A percentile compares a stretch with the other conserved stretches of the same genome.
phyloP scores from a whole-genome alignment of 2,888 invertebrate genomes.

The Sphaerophoria rueppellii region DNA sequence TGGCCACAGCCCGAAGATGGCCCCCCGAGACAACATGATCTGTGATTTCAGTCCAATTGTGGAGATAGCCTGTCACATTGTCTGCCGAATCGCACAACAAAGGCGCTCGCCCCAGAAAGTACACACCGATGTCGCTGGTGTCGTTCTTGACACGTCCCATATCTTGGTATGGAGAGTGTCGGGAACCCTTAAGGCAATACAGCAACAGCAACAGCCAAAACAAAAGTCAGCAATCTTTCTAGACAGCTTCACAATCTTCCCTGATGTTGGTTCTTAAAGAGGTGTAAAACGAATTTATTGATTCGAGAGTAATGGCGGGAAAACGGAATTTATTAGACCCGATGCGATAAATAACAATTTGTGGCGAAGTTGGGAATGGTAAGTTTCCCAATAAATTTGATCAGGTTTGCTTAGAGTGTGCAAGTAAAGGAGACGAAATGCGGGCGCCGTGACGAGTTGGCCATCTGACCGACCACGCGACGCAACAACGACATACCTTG shows the following conservation, averaged over 20 bases:
- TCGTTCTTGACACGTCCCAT: slow-evolving; percentile 65
- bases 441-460: not conserved
- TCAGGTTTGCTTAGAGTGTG: slow-evolving; percentile 29
- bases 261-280: slow-evolving; percentile 55
- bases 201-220: not conserved
- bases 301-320: slow-evolving; percentile 72
- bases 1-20: slow-evolving; percentile 47
- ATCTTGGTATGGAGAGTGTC: slow-evolving; percentile 24
- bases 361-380: slow-evolving; percentile 68
- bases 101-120: slow-evolving; percentile 54
- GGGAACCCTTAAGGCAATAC: slow-evolving; percentile 25
- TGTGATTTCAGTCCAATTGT: slow-evolving; percentile 64
- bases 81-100: slow-evolving; percentile 69
- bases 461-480: too few relatives aligned
- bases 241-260: slow-evolving; percentile 13
- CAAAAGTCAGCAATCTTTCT: slow-evolving; percentile 5
- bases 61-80: slow-evolving; percentile 72
- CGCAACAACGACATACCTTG: not conserved
- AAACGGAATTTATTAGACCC: slow-evolving; percentile 69
- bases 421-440: not conserved
- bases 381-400: slow-evolving; percentile 70
- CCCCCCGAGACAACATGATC: slow-evolving; percentile 47
- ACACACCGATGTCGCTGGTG: slow-evolving; percentile 42
- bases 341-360: slow-evolving; percentile 73
- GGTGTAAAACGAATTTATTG: slow-evolving; percentile 74